Evolutionary conservation across 2,888 invertebrate species (phyloP).

Genomic region (Spialia ferax): DNA sequence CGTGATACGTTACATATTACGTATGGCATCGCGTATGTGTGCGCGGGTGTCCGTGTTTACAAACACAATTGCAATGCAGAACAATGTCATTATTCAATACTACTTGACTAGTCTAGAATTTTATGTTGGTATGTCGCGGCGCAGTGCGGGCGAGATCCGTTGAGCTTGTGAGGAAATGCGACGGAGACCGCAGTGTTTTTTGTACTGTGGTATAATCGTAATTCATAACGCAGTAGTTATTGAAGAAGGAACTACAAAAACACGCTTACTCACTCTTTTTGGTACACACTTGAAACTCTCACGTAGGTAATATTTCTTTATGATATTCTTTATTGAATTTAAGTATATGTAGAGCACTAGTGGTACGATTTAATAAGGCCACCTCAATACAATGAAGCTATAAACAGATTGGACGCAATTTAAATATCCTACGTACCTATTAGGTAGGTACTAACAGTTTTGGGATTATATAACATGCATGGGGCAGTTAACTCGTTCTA

Average conservation of each 20-base stretch:
- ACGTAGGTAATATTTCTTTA: no score
- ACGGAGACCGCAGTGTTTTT: constrained; percentile 18
- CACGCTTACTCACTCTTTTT: neutral
- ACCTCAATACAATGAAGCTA: neutral
- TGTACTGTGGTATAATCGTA: neutral
- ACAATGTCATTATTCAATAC: constrained; percentile 78
- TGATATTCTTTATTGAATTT: neutral
- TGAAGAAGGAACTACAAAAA: neutral
- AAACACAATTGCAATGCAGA: constrained; percentile 68
- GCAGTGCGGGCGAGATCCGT: constrained; percentile 41
- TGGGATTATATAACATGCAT: constrained; percentile 5
- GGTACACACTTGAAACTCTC: neutral
- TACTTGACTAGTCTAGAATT: constrained; percentile 65
- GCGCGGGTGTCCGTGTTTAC: constrained; percentile 64
- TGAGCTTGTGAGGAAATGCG: constrained; percentile 21
- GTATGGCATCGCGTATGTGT: constrained; percentile 50
- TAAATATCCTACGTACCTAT: neutral
- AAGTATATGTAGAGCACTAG: neutral
- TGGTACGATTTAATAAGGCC: neutral
- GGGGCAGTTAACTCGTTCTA: neutral
- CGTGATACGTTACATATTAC: constrained; percentile 51
- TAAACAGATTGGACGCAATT: constrained; percentile 1
- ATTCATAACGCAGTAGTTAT: neutral
- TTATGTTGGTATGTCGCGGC: constrained; percentile 56
- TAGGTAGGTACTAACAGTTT: neutral